Conservation (phyloP, 1,140 invertebrate genomes). For the Drosophila suzukii region DNA sequence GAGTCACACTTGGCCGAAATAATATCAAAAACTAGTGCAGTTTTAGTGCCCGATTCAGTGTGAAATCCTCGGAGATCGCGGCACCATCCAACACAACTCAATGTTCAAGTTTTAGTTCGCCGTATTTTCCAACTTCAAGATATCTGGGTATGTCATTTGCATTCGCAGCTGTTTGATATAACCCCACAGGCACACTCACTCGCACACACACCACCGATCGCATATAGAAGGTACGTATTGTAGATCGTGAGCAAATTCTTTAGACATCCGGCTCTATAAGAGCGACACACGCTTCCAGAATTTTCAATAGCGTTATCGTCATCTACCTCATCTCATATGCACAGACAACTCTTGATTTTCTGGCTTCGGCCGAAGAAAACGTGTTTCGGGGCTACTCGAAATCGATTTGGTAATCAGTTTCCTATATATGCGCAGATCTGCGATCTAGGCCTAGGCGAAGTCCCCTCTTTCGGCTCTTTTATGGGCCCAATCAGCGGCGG, state of each 20-base stretch:
- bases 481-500: constrained; percentile 41
- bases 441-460: constrained; percentile 37
- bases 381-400: constrained; percentile 54
- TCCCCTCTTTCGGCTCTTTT: constrained; percentile 10
- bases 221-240: constrained; percentile 34
- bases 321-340: constrained; percentile 65
- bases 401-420: constrained; percentile 49
- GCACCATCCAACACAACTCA: constrained; percentile 6
- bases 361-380: constrained; percentile 45
- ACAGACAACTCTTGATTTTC: constrained; percentile 56
- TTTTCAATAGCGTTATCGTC: constrained; percentile 65
- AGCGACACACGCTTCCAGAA: constrained; percentile 71
- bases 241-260: constrained; percentile 48
- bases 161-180: constrained; percentile 65
- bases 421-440: constrained; percentile 48
- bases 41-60: constrained; percentile 39
- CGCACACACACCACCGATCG: constrained; percentile 9
- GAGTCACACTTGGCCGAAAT: constrained; percentile 10
- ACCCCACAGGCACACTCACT: constrained; percentile 30
- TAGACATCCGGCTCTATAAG: constrained; percentile 53
- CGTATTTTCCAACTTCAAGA: constrained; percentile 9
- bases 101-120: constrained; percentile 1
- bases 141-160: constrained; percentile 68
- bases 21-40: constrained; percentile 30
- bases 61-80: constrained; percentile 15